phyloP scores from a whole-genome alignment of 2,888 invertebrate species.

The Pristionchus mayeri region DNA sequence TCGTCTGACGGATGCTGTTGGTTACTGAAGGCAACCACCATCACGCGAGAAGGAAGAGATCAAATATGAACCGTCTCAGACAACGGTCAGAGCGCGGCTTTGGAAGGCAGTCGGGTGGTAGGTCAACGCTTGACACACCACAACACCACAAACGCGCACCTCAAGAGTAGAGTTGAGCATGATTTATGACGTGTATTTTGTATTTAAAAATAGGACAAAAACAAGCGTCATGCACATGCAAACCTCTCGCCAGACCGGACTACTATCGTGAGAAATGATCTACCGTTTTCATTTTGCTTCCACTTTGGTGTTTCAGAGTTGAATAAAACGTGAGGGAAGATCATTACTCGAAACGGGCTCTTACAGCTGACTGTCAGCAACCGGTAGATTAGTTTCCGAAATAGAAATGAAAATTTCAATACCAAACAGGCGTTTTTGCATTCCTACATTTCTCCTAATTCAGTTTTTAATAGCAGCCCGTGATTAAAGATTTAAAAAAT shows the following conservation, averaged over 20 bases:
- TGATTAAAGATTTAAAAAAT: no score
- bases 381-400: no score
- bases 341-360: no score
- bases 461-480: not conserved
- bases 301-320: no score
- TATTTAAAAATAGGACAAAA: not conserved
- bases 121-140: not conserved
- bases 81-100: not conserved
- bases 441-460: not conserved
- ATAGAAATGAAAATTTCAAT: no score
- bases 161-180: not conserved
- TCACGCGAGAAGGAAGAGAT: not conserved
- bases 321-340: no score
- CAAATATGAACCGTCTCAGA: not conserved
- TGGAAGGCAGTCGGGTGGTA: not conserved
- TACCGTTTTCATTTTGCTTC: no score
- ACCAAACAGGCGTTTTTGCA: no score
- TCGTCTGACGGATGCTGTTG: not conserved
- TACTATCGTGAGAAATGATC: no score
- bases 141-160: no score
- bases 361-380: no score
- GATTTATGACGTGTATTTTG: not conserved
- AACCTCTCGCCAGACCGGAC: not conserved
- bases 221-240: no score
- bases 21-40: constrained; percentile 17